Evolutionary conservation across 2,113 vertebrate species (phyloP).

Genomic region (Panthera uncia): DNA sequence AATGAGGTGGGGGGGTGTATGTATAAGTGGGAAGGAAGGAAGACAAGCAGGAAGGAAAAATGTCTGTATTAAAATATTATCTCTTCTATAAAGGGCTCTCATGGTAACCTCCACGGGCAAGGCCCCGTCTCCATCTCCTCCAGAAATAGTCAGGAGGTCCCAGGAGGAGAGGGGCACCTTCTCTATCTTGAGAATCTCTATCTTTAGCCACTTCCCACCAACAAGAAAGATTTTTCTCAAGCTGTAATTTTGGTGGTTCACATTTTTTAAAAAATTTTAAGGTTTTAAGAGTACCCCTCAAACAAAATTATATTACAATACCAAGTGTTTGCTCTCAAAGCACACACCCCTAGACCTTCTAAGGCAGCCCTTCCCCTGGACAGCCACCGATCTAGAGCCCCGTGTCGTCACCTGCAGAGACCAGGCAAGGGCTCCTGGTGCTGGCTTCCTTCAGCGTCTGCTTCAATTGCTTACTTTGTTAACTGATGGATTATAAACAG

Average conservation of each 20-base stretch:
- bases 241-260: background rate
- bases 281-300: background rate
- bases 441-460: background rate
- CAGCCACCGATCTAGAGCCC: background rate
- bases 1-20: background rate
- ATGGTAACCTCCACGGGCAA: background rate
- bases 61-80: background rate
- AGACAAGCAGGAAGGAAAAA: background rate
- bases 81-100: background rate
- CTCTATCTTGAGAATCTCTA: background rate
- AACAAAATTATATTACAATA: background rate
- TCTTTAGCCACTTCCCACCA: background rate
- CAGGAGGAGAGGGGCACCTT: background rate
- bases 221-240: constrained; percentile 8
- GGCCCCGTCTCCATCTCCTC: background rate
- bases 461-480: background rate
- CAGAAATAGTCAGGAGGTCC: background rate
- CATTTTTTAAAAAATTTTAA: background rate
- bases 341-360: background rate
- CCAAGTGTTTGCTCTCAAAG: background rate
- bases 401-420: background rate
- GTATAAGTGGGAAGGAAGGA: background rate
- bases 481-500: background rate
- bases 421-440: rapidly evolving
- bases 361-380: background rate